phyloP scores from a whole-genome alignment of 2,888 invertebrate species.

The Acanthosepion pharaonis region DNA sequence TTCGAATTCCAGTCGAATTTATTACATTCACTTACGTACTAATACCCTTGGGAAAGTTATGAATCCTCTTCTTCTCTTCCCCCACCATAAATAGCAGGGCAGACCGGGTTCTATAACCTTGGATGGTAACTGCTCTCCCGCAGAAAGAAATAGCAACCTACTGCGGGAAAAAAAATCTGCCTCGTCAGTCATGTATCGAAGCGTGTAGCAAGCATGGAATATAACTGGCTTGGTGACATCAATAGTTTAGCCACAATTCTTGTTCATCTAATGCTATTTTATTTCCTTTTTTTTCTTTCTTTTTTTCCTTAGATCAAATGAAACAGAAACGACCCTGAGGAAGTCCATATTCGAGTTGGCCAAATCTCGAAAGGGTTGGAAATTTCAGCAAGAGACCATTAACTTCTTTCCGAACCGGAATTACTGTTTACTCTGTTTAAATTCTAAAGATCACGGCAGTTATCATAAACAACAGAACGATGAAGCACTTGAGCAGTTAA shows the following conservation, averaged over 20 bases:
- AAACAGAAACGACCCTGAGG: not conserved
- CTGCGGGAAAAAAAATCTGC: too few species aligned
- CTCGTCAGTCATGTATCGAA: too few species aligned
- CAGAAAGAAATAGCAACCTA: too few species aligned
- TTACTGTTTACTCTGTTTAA: not conserved
- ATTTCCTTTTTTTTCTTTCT: not conserved
- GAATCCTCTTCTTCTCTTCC: too few species aligned
- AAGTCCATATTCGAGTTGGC: not conserved
- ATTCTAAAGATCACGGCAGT: not conserved
- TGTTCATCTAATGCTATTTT: not conserved
- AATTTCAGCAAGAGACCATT: not conserved
- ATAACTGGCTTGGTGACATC: too few species aligned
- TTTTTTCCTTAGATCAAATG: not conserved
- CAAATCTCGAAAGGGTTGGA: not conserved
- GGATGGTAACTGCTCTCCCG: too few species aligned
- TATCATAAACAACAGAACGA: not conserved
- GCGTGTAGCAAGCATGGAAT: too few species aligned
- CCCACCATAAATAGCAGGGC: too few species aligned
- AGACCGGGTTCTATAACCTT: too few species aligned
- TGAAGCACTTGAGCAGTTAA: not conserved
- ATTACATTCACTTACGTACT: too few species aligned
- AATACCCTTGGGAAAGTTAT: too few species aligned
- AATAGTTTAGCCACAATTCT: not conserved
- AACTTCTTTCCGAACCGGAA: not conserved
- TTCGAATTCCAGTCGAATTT: too few species aligned